Conservation (phyloP, 2,113 vertebrate genomes). For the Solenodon paradoxus region DNA sequence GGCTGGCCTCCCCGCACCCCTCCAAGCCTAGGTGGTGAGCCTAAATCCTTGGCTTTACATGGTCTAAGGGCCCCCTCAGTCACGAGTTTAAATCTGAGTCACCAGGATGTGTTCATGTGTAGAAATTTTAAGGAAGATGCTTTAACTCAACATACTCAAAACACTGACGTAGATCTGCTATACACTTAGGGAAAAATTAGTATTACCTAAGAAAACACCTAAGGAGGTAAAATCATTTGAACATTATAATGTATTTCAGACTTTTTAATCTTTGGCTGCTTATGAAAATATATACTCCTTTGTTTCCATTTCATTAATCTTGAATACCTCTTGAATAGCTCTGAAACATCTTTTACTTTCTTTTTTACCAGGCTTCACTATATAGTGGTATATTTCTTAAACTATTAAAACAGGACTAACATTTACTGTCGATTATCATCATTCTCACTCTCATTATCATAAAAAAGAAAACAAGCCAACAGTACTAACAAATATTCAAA, state of each 20-base stretch:
- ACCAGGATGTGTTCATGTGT: no score
- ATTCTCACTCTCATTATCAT: not conserved
- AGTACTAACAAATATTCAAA: not conserved
- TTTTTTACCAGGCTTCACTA: not conserved
- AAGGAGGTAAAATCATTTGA: not conserved
- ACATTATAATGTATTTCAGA: not conserved
- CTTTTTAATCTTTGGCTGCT: not conserved
- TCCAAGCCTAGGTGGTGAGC: no score
- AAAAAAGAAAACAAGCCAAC: not conserved
- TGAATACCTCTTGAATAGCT: not conserved
- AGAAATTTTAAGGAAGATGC: not conserved
- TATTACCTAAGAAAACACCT: not conserved
- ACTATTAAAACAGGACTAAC: not conserved
- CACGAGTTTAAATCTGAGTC: no score
- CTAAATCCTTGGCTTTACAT: no score
- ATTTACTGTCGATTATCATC: not conserved
- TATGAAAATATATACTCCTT: not conserved
- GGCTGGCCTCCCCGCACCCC: no score
- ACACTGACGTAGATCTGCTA: not conserved
- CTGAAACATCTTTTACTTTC: not conserved
- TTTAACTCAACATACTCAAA: not conserved
- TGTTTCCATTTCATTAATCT: not conserved
- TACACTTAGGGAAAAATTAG: not conserved
- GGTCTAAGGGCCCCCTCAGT: no score
- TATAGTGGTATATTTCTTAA: not conserved